These are phyloP conservation scores for Nautilus pompilius DNA, from an alignment of 1,140 invertebrate genomes.

Conservation along the genomic window DNA sequence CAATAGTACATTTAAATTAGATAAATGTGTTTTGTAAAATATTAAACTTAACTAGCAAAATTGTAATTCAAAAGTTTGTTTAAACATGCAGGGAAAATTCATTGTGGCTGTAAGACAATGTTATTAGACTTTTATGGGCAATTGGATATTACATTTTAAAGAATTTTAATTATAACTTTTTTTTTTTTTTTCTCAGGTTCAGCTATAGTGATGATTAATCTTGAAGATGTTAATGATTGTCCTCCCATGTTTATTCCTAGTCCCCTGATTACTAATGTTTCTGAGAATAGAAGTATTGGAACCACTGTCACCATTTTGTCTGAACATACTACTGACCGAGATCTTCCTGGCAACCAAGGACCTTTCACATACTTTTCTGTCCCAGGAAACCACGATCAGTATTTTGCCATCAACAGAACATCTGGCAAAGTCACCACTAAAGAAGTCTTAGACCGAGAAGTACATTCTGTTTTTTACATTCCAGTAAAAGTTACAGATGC, in stretches of 20 bases:
- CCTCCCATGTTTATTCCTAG: slow-evolving; percentile 78
- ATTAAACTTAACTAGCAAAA: no score
- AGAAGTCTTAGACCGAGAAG: slow-evolving; percentile 77
- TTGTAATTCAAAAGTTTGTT: no score
- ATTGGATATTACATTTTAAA: no score
- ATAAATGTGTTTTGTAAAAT: no score
- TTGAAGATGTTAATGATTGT: slow-evolving; percentile 91
- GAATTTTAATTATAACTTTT: no score
- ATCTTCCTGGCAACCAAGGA: slow-evolving; percentile 85
- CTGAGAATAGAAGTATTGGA: slow-evolving; percentile 83
- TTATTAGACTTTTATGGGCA: no score
- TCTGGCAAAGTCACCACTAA: slow-evolving; percentile 78
- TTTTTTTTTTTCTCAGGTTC: slow-evolving; percentile 62
- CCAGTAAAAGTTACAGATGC: slow-evolving; percentile 85
- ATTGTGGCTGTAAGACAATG: no score
- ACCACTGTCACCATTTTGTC: slow-evolving; percentile 79
- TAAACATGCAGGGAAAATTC: no score
- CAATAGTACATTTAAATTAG: no score
- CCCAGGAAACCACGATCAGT: slow-evolving; percentile 67
- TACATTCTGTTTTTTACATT: slow-evolving; percentile 68
- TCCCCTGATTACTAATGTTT: slow-evolving; percentile 75
- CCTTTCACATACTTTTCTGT: slow-evolving; percentile 82
- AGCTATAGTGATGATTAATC: slow-evolving; percentile 70
- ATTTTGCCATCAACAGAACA: slow-evolving; percentile 74
- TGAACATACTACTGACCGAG: slow-evolving; percentile 73